Percentiles rank a stretch among this genome's conserved stretches.
Evolutionary conservation across 2,797 vertebrate species (phyloP).

Genomic region (Macropus fuliginosus): DNA sequence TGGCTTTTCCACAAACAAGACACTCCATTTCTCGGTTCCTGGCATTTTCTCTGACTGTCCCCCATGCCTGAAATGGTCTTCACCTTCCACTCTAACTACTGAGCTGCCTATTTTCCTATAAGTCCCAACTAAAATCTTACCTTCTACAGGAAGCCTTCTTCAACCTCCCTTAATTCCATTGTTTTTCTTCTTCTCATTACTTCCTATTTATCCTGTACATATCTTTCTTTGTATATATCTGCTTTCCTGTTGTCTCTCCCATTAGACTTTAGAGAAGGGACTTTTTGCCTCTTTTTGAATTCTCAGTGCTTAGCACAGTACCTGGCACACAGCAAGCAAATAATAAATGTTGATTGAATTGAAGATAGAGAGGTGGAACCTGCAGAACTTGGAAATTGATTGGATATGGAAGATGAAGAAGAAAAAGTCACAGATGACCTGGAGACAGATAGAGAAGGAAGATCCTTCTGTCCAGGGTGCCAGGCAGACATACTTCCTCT

Average conservation of each 20-base stretch:
- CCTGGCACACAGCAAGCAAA: background rate
- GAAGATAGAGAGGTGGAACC: background rate
- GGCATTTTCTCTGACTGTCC: background rate
- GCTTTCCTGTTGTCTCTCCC: background rate
- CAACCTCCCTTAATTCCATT: background rate
- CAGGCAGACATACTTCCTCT: background rate
- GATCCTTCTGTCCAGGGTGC: background rate
- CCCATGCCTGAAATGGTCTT: background rate
- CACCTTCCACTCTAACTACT: background rate
- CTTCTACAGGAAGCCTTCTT: background rate
- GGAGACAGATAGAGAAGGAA: background rate
- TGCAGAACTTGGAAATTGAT: background rate
- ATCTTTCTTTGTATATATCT: background rate
- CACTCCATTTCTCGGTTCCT: background rate
- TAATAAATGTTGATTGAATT: background rate
- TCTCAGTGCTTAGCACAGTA: background rate
- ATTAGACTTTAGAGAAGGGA: background rate
- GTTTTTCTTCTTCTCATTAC: background rate
- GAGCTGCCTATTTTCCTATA: background rate
- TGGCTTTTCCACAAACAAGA: background rate
- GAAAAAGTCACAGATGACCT: background rate
- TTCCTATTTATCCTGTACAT: background rate
- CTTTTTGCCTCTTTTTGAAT: background rate
- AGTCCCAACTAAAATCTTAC: background rate
- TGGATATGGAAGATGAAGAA: background rate